Base-by-base conservation (phyloP, 2,113 vertebrate species). In the Sporophila hypoxantha region DNA sequence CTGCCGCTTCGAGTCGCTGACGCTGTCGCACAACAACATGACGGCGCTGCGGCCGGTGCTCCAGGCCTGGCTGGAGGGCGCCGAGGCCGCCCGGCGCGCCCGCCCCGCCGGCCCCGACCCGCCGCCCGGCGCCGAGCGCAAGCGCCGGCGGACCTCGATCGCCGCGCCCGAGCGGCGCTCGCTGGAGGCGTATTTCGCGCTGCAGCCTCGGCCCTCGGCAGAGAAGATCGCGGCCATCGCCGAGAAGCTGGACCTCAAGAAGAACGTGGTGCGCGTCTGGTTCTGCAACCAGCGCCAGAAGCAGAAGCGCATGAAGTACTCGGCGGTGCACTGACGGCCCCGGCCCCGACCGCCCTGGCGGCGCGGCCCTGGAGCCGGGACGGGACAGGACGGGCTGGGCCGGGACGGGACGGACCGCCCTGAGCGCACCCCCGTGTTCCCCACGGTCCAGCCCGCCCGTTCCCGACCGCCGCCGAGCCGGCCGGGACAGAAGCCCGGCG, bases 231-330 rank as follows among this genome's bases (percentile, higher is more conserved):
- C 99, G 23, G 99, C 99, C 50, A 99, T 99, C 75, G 99, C 99
- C 6, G 99, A 99, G 92, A 99, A 99, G 95, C 97, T 99, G 95
- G 99, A 99, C 97, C 98, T 99, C 76, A 99, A 99, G 97, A 99
- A 99, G 97, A 99, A 99, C 95, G 99, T 99, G 96, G 99, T 99
- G 68, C 98, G 99, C 22, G 99, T 99, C 84, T 99, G 99, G 99
- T 99, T 99, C 96, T 99, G 99, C 96, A 99, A 99, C 97, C 99
- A 99, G 96, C 97, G 99, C 88, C 99, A 99, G 98, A 99, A 99
- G 97, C 99, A 99, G 97, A 99, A 99, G 97, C 98, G 99, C 92
- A 99, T 99, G 99, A 99, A 99, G 95, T 99, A 99, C 93, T 99
- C 99, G 10, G 99, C 99, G 66, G 98, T 55, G 52, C 52, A 55